phyloP scores from a whole-genome alignment of 2,113 vertebrate genomes.

The Corythaeola cristata region DNA sequence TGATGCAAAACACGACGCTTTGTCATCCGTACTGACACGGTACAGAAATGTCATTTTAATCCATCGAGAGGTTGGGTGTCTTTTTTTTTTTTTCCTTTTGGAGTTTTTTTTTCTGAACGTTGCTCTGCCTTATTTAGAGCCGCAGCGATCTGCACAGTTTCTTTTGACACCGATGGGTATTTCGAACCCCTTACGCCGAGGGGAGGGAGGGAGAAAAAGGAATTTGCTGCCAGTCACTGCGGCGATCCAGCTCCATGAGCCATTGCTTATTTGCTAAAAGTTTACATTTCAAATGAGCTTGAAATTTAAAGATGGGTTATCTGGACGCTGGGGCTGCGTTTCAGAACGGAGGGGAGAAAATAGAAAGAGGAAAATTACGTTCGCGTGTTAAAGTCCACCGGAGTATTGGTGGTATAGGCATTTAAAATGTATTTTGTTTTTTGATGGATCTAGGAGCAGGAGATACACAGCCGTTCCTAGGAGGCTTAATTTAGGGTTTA shows the following conservation, averaged over 20 bases:
- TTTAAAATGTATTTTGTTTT: slow-evolving; percentile 68
- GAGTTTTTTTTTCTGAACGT: slow-evolving; percentile 17
- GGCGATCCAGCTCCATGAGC: slow-evolving; percentile 1
- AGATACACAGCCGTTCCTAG: slow-evolving; percentile 20
- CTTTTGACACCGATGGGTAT: slow-evolving; percentile 77
- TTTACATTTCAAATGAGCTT: slow-evolving; percentile 71
- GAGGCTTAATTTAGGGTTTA: slow-evolving; percentile 75
- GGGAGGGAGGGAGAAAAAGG: slow-evolving; percentile 30
- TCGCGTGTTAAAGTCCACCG: background rate
- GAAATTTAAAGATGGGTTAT: slow-evolving; percentile 29
- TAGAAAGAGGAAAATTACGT: background rate
- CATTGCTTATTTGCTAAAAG: slow-evolving; percentile 65
- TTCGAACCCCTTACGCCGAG: slow-evolving; percentile 57
- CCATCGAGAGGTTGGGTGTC: slow-evolving; percentile 32
- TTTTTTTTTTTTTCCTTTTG: slow-evolving; percentile 26
- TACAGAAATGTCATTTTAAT: slow-evolving; percentile 79
- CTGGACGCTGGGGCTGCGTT: background rate
- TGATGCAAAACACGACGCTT: slow-evolving; percentile 58
- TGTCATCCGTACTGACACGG: slow-evolving; percentile 58
- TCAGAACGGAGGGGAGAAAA: background rate
- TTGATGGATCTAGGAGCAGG: slow-evolving; percentile 34
- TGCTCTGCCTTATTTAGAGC: slow-evolving; percentile 76
- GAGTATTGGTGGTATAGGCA: background rate
- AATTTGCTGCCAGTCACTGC: slow-evolving; percentile 67
- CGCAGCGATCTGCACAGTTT: slow-evolving; percentile 64